phyloP scores from a whole-genome alignment of 2,797 vertebrate genomes.

The Anguilla marmorata region DNA sequence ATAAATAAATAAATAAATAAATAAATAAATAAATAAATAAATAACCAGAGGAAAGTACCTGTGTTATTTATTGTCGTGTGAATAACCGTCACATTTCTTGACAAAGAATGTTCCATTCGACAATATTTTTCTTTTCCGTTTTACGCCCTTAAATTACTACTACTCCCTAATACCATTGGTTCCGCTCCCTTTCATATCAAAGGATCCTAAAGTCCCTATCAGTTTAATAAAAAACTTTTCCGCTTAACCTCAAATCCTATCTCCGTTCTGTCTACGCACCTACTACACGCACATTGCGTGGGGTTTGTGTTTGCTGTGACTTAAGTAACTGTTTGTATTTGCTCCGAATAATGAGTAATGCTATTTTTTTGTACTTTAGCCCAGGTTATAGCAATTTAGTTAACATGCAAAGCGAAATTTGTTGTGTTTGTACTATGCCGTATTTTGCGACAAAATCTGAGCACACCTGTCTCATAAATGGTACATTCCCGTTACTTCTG shows the following conservation, averaged over 20 bases:
- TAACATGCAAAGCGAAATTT: background rate
- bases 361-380: background rate
- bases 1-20: background rate
- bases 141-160: background rate
- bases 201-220: background rate
- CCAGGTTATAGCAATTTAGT: background rate
- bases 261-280: background rate
- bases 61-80: background rate
- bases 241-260: background rate
- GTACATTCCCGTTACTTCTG: slow-evolving; percentile 22
- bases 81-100: background rate
- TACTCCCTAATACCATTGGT: background rate
- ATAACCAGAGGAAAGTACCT: background rate
- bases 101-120: background rate
- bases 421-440: background rate
- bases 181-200: background rate
- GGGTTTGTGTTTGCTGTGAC: background rate
- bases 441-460: background rate
- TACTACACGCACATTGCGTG: background rate
- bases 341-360: background rate
- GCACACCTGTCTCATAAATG: background rate
- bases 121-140: background rate
- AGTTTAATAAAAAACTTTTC: background rate
- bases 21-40: no score
- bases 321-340: background rate